Percentiles rank a stretch among this genome's conserved stretches.
phyloP scores from a whole-genome alignment of 2,797 vertebrate species.

The Labeo calbasu region DNA sequence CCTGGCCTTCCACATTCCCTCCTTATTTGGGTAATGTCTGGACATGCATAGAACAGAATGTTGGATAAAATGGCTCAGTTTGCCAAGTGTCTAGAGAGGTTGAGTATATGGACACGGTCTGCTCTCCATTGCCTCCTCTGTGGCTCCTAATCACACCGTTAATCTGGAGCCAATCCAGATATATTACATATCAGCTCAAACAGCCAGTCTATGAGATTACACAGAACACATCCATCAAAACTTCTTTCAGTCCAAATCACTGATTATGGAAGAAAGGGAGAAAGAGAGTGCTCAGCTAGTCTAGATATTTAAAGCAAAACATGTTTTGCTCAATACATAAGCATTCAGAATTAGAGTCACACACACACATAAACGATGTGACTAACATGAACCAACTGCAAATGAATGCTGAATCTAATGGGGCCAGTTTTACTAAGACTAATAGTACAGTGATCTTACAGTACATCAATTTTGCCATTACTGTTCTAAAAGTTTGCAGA shows the following conservation, averaged over 20 bases:
- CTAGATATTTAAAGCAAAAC: slow-evolving; percentile 62
- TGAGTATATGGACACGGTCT: slow-evolving; percentile 35
- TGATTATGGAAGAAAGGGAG: slow-evolving; percentile 31
- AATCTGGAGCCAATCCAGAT: slow-evolving; percentile 58
- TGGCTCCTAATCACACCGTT: slow-evolving; percentile 46
- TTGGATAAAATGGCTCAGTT: slow-evolving; percentile 47
- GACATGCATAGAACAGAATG: slow-evolving; percentile 38
- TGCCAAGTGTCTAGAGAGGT: slow-evolving; percentile 47
- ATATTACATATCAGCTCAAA: slow-evolving; percentile 55
- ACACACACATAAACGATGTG: slow-evolving; percentile 47
- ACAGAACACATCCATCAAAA: slow-evolving; percentile 57
- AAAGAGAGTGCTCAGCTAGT: slow-evolving; percentile 56
- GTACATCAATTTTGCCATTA: not conserved
- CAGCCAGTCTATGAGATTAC: slow-evolving; percentile 57
- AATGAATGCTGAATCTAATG: slow-evolving; percentile 44
- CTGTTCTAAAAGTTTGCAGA: not conserved
- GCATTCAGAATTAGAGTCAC: slow-evolving; percentile 63
- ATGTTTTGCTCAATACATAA: slow-evolving; percentile 59
- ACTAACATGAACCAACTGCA: slow-evolving; percentile 70
- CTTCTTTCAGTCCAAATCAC: slow-evolving; percentile 49
- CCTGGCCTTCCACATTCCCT: slow-evolving; percentile 46
- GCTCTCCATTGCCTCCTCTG: slow-evolving; percentile 40
- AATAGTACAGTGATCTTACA: slow-evolving; percentile 6
- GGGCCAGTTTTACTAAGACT: slow-evolving; percentile 40
- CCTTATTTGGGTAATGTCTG: slow-evolving; percentile 55